Percentiles rank a stretch among this genome's conserved stretches.
phyloP scores from a whole-genome alignment of 2,113 vertebrate genomes.

The Syngnathus typhle region DNA sequence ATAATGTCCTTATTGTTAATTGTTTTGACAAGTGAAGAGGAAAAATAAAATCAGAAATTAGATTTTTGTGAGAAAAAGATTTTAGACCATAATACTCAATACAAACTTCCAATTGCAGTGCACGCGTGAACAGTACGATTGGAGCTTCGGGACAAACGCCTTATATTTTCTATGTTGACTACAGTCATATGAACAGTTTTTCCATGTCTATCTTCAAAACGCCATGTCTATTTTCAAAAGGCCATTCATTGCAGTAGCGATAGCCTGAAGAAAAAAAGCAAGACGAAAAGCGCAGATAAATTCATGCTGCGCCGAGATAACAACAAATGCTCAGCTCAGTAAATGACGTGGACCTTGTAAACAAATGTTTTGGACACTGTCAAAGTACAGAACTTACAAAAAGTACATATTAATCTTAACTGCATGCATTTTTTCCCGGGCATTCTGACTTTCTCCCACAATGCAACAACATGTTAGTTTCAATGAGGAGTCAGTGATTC shows the following conservation, averaged over 20 bases:
- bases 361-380: background rate
- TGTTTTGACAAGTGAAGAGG: no score
- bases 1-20: no score
- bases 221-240: no score
- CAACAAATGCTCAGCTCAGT: background rate
- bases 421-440: background rate
- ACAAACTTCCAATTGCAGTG: background rate
- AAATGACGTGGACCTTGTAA: background rate
- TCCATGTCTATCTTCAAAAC: slow-evolving; percentile 9
- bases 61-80: no score
- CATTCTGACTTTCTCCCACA: background rate
- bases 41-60: no score
- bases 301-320: background rate
- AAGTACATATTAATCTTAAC: background rate
- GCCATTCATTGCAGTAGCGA: background rate
- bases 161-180: slow-evolving; percentile 12
- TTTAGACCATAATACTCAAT: no score
- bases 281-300: background rate
- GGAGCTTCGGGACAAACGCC: slow-evolving; percentile 13
- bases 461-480: background rate
- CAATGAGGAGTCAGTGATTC: background rate
- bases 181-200: slow-evolving; percentile 35
- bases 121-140: background rate
- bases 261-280: background rate
- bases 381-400: background rate